Base-by-base conservation (phyloP, 2,113 vertebrate species). In the Trichomycterus rosablanca region DNA sequence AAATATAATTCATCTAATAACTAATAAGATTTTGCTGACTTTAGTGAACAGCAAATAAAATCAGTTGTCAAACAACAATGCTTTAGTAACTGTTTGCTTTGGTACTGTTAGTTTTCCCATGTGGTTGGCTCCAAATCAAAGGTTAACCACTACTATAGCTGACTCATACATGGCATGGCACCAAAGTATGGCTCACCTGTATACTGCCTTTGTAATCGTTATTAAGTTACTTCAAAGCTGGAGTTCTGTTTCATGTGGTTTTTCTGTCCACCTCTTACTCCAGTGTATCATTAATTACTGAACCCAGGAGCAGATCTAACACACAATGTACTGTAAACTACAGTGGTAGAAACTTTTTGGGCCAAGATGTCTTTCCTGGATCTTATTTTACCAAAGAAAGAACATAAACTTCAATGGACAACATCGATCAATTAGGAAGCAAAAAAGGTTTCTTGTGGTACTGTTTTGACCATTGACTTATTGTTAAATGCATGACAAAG, bases 231-330 rank as follows among this genome's bases (percentile, higher is more conserved):
- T 11, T 20, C 35, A 40, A 24, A 26, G 14, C 15, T 5, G 15
- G 15, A 52, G 26, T 12, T 39, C 15, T 30, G 15, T 50, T 58
- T 61, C 22, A 60, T 26, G 59, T 18, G 22, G 8, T 14, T 20
- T 20, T 18, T 20, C 7, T 22, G 10, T 32, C 16, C 15, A 51
- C n/a, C 28, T 28, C 8, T 28, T 50, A 10, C 28, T 7, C 30
- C 40, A 10, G 11, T 28, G 11, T 42, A 62, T 39, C 20, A 14
- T 30, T 7, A 28, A 19, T 19, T 10, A 15, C 3, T 24, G 43
- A 5, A 23, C 10, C 24, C 26, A 35, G 19, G 22, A 37, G 19
- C n/a, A 61, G 35, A 5, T 12, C 58, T 34, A 9, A 7, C 19
- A 39, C 10, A 32, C 34, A 32, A 32, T 8, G 42, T 23, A 15